Evolutionary conservation across 2,113 vertebrate genomes (phyloP), one percentile per base, ranked within the genome.

Genomic region (Ovis aries): DNA sequence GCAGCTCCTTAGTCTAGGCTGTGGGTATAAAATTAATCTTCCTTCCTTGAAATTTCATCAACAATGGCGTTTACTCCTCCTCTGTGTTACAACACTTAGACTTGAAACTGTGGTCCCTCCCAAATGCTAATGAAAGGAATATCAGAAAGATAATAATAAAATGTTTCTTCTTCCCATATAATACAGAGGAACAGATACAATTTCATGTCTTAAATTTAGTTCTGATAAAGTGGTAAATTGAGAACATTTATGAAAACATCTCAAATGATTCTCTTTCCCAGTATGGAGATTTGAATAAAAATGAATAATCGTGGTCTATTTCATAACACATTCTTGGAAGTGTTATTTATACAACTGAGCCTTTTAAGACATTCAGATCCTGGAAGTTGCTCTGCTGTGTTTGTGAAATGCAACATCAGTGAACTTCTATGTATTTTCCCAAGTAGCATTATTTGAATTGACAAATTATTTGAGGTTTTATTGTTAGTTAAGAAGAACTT

Each of bases 11-110:
- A 67, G 67, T 31, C 11, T 83, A 40, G 13, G 25, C 15, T 53
- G 16, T 53, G 45, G 23, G 2, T 77, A 11, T 16, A 7, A 48
- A 81, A 85, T 40, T 21, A 40, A 10, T 60, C 52, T 55, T 77
- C 62, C 15, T 85, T 91, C 57, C n/a, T 59, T 80, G 45, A 59
- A 33, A 52, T 94, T 97, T 88, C 52, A 88, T 80, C 95, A 94
- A 82, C 50, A 95, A 21, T 67, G 67, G 6, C 6, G 43, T 80
- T 29, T 60, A 57, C 11, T 82, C 31, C 19, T 77, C 64, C 9
- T 50, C 86, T 67, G 5, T 88, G 57, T 77, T 83, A 14, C 6
- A 57, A 29, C 5, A 81, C 29, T 82, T 57, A 86, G 45, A 81
- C n/a, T 88, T 64, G 81, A 95, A 87, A 31, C 19, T n/a, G 9